Base-by-base conservation (phyloP, 2,888 invertebrate species). In the Allolobophora icterica region DNA sequence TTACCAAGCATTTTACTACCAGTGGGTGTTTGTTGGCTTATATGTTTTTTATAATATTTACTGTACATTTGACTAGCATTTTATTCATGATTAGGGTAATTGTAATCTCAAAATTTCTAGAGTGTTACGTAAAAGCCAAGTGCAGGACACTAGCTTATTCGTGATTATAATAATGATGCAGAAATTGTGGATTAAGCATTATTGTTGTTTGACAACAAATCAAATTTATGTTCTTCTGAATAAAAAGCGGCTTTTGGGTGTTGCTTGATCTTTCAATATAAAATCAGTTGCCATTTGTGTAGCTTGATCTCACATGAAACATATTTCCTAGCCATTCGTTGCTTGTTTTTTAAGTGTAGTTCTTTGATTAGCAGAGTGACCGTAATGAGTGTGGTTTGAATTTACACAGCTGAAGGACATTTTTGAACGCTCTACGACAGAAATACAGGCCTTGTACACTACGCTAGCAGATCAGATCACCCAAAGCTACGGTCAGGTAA, bases 371-470 rank as follows among this genome's bases (percentile, higher is more conserved):
- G 8, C 8, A n/a, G n/a, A n/a, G 30, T 71, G n/a, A 71, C n/a
- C 52, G 42, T 15, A 24, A 52, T 4, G 30, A 71, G 13, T 71
- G n/a, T 71, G 71, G 71, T n/a, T 71, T 71, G 71, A 11, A 71
- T 91, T 34, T 6, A 13, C 24, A 33, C 24, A 87, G 87, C 38
- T 87, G 87, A 87, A 87, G 87, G 87, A 87, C 87, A 87, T 87
- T 35, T 87, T 24, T 87, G 87, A 87, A 87, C 87, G 87, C 38
- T 87, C 35, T 35, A 34, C 87, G 30, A 34, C 35, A 34, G 87
- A 87, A 21, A 33, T 87, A 17, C 87, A 87, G 35, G 21, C 35
- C 34, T 38, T 87, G 87, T 87, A 87, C 87, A 34, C n/a, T 3
- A 6, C 35, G 6, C 87, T 87, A 8, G 87, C 87, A 15, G 87